Conservation (phyloP, 2,113 vertebrate genomes). For the Isichthys henryi region DNA sequence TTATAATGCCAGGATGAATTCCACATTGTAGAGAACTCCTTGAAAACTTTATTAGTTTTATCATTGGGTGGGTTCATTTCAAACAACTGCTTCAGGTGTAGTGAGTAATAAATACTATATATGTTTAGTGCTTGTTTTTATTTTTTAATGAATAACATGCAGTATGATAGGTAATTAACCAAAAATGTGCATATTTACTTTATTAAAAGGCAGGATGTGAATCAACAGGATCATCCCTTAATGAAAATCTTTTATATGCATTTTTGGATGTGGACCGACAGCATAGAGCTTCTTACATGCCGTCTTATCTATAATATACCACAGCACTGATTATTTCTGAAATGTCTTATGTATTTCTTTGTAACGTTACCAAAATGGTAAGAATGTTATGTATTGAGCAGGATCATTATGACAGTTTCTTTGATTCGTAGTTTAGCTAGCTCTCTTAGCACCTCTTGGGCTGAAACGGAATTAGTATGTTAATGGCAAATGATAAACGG, state of each 20-base stretch:
- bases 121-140: background rate
- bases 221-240: background rate
- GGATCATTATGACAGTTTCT: background rate
- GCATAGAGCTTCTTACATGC: background rate
- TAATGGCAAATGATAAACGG: background rate
- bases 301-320: background rate
- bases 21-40: background rate
- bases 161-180: background rate
- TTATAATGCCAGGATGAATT: background rate
- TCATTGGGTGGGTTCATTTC: background rate
- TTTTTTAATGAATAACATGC: background rate
- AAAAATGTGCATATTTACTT: background rate
- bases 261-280: background rate
- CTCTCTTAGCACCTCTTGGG: background rate
- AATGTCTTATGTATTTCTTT: background rate
- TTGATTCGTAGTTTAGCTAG: background rate
- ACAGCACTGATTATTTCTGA: background rate
- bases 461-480: background rate
- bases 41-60: background rate
- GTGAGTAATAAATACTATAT: background rate
- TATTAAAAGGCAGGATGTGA: background rate
- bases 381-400: background rate
- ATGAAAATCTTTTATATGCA: background rate
- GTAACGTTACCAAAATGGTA: background rate
- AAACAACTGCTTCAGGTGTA: background rate